phyloP scores from a whole-genome alignment of 2,113 vertebrate genomes.

The Oceanites oceanicus region DNA sequence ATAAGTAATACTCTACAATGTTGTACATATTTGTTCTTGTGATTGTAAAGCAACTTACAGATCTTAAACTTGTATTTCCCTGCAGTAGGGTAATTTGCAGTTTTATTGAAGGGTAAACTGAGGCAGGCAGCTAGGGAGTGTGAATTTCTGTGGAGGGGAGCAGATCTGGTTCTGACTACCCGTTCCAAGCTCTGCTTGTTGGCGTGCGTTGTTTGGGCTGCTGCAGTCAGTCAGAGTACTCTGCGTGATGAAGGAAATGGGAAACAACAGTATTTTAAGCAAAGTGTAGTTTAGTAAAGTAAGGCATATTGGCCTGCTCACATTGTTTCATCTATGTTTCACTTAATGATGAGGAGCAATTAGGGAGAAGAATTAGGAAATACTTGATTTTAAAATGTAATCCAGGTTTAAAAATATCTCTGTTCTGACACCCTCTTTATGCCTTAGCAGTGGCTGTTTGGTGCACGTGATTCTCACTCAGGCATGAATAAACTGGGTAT shows the following conservation, averaged over 20 bases:
- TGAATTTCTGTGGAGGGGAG: neutral
- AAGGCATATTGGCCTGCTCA: neutral
- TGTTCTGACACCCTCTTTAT: neutral
- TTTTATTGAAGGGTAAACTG: neutral
- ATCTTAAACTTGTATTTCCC: neutral
- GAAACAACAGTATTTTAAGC: neutral
- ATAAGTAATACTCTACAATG: neutral
- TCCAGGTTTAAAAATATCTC: neutral
- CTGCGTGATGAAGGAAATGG: neutral
- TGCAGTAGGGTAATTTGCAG: neutral
- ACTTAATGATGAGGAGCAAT: neutral
- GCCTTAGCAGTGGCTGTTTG: neutral
- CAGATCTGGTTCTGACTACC: neutral
- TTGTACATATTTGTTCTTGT: rapidly evolving
- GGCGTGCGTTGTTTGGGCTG: neutral
- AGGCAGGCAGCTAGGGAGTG: neutral
- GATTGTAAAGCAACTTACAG: neutral
- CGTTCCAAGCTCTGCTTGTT: neutral
- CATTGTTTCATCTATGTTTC: neutral
- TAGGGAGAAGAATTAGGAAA: neutral
- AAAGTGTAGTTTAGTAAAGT: neutral
- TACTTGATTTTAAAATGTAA: neutral
- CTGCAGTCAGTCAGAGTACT: neutral
- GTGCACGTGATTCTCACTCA: neutral
- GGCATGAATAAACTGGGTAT: neutral